Evolutionary conservation across 2,113 vertebrate species (phyloP), one percentile per base, ranked within the genome.

Genomic region (Meriones unguiculatus): DNA sequence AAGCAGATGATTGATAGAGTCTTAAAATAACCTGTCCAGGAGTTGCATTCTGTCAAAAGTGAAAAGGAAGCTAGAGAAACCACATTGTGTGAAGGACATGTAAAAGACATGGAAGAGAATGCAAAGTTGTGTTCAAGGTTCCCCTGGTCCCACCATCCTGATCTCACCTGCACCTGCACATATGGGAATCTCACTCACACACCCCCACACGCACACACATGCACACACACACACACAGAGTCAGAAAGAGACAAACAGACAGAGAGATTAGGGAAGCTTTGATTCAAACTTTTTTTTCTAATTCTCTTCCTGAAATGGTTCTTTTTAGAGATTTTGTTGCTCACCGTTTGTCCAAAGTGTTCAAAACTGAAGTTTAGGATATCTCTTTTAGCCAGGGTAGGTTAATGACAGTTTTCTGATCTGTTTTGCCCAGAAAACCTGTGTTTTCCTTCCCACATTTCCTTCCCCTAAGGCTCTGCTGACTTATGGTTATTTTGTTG

Each of bases 11-110:
- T 38, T 75, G 20, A 65, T 87, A 89, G 87, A 6, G 1, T 82
- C 70, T 91, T 38, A 95, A 94, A 96, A 78, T 77, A 94, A 89
- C 35, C 41, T 65, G 10, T 46, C 46, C 5, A 70, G 22, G 41
- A 24, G 0, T 77, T 84, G 10, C 72, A 5, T 52, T 89, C 54
- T 90, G 14, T 65, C 7, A 90, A 75, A 92, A 93, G 50, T n/a
- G 3, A 89, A 70, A 95, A 70, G 3, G 77, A 50, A 59, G 77
- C 35, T 38, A 12, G 54, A 64, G 11, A 89, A 96, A 46, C 1
- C 18, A 87, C 50, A 30, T 22, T 64, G 24, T 69, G 54, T 25
- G 12, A 10, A 89, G 13, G n/a, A 12, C 62, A 52, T 6, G 0
- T 38, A 24, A 64, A 72, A 62, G 5, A 84, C 13, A 75, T 9